Percentiles rank a stretch among this genome's conserved stretches.
phyloP scores from a whole-genome alignment of 2,113 vertebrate genomes.

The Rhea pennata region DNA sequence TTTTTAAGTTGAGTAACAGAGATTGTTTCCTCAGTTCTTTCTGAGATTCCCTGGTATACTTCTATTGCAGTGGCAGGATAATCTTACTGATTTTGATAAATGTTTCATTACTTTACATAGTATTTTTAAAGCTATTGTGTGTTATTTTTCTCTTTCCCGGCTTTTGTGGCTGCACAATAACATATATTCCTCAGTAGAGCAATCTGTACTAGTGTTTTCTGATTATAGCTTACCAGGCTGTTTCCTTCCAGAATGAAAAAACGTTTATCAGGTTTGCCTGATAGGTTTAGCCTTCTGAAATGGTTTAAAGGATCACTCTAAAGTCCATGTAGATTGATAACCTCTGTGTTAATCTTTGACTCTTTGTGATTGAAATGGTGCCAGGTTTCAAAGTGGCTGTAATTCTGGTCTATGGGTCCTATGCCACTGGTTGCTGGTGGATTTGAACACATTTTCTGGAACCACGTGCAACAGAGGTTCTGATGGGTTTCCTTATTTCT shows the following conservation, averaged over 20 bases:
- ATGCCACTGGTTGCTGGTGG: not conserved
- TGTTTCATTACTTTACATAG: not conserved
- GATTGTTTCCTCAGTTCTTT: not conserved
- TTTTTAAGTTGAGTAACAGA: not conserved
- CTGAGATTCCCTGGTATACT: not conserved
- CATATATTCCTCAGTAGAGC: not conserved
- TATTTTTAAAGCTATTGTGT: not conserved
- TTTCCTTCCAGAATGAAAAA: not conserved
- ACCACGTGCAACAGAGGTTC: not conserved
- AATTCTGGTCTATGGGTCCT: not conserved
- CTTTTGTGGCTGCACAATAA: not conserved
- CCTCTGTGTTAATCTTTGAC: not conserved
- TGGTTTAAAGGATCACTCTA: not conserved
- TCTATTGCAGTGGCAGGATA: not conserved
- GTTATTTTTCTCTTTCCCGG: not conserved
- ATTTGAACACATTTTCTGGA: not conserved
- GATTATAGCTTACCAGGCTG: not conserved
- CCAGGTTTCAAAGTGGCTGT: not conserved
- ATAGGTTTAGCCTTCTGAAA: not conserved
- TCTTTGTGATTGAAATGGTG: not conserved
- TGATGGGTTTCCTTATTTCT: not conserved
- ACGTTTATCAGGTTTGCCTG: not conserved
- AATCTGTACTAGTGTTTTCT: not conserved
- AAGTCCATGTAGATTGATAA: not conserved
- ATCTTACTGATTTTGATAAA: not conserved